These are phyloP conservation scores for Hypsibius dujardini DNA, from an alignment of 1,140 invertebrate species.

Conservation along the genomic window DNA sequence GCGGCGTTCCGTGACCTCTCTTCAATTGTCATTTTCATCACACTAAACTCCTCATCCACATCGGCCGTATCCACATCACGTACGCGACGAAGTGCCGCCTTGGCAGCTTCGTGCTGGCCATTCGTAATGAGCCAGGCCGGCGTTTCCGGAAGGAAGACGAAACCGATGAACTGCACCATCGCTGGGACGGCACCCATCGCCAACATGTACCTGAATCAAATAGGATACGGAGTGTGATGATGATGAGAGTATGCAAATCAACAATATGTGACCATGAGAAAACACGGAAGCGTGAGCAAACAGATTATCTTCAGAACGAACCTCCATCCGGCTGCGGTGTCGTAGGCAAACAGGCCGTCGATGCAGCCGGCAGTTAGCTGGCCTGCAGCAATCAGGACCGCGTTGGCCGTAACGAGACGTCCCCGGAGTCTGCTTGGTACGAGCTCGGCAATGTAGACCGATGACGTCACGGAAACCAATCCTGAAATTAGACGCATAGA, in stretches of 20 bases:
- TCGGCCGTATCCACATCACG: conserved; percentile 28
- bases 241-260: too few relatives aligned
- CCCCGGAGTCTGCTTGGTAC: conserved; percentile 39
- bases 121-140: conserved; percentile 41
- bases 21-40: conserved; percentile 27
- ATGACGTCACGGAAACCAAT: conserved; percentile 43
- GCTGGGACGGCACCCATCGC: conserved; percentile 43
- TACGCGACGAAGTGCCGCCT: conserved; percentile 34
- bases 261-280: too few relatives aligned
- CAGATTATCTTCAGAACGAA: too few relatives aligned
- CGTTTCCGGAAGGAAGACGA: conserved; percentile 45
- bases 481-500: conserved; percentile 30
- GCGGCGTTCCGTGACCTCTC: conserved; percentile 21
- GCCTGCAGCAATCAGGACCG: conserved; percentile 42
- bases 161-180: conserved; percentile 41
- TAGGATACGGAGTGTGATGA: conserved; percentile 19
- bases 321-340: conserved; percentile 39
- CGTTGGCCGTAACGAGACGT: conserved; percentile 40
- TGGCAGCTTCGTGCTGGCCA: conserved; percentile 31
- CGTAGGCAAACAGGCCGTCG: conserved; percentile 38
- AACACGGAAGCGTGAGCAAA: neutral
- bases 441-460: conserved; percentile 45
- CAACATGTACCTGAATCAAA: conserved; percentile 40
- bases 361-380: conserved; percentile 41
- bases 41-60: conserved; percentile 30